phyloP scores from a whole-genome alignment of 1,140 invertebrate genomes.

The Nilaparvata lugens region DNA sequence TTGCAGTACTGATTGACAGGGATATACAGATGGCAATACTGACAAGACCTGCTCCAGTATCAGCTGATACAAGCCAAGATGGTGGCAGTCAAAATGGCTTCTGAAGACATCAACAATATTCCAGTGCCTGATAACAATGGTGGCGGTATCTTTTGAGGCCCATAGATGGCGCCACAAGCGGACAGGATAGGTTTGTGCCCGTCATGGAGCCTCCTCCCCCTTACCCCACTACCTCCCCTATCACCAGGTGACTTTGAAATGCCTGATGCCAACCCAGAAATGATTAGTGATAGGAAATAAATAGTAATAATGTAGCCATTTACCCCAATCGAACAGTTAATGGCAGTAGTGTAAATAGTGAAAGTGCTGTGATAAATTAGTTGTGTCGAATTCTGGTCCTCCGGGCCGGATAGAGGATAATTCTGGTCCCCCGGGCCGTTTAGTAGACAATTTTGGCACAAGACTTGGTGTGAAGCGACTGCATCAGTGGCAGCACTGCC shows the following conservation, averaged over 20 bases:
- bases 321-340: neutral
- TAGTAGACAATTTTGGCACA: too few relatives aligned
- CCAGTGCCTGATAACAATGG: constrained; percentile 41
- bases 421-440: neutral
- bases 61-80: too few relatives aligned
- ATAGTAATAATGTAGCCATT: neutral
- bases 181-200: too few relatives aligned
- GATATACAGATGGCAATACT: constrained; percentile 42
- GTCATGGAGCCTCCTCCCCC: neutral
- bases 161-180: too few relatives aligned
- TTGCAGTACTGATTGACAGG: too few relatives aligned
- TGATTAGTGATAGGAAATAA: neutral
- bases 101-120: constrained; percentile 38
- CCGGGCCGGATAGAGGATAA: too few relatives aligned
- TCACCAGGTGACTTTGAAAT: neutral
- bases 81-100: neutral
- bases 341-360: neutral
- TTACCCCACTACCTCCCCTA: neutral
- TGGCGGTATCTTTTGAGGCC: neutral
- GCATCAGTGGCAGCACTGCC: neutral
- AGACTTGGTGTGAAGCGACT: constrained; percentile 1
- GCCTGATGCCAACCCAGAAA: neutral
- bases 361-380: neutral
- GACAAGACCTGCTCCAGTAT: constrained; percentile 41
- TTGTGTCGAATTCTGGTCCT: too few relatives aligned